A percentile compares a stretch with the other conserved stretches of the same genome.
Evolutionary conservation across 2,888 invertebrate species (phyloP).

Genomic region (Dioctria rufipes): DNA sequence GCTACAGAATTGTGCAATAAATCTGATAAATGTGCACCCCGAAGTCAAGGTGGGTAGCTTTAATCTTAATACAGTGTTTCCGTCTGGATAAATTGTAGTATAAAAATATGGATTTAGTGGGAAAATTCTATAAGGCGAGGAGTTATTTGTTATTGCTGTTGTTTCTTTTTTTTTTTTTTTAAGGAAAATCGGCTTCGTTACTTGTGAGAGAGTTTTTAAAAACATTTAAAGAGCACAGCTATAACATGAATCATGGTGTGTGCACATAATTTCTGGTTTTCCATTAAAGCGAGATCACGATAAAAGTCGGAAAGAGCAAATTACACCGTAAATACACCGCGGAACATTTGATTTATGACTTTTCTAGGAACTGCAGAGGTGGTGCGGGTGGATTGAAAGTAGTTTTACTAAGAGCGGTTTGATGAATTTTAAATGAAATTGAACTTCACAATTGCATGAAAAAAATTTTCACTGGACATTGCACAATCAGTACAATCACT

Average conservation of each 20-base stretch:
- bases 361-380: no score
- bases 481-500: no score
- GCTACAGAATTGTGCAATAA: conserved; percentile 40
- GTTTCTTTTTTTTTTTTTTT: background rate
- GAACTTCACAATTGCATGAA: no score
- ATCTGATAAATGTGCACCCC: conserved; percentile 43
- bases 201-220: background rate
- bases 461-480: no score
- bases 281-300: conserved; percentile 34
- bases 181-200: background rate
- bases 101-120: conserved; percentile 18
- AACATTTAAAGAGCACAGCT: background rate
- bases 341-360: no score
- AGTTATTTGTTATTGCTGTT: background rate
- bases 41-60: conserved; percentile 20
- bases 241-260: conserved; percentile 11
- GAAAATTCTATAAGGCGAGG: background rate
- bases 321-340: no score
- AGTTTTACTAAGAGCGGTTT: no score
- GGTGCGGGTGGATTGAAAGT: no score
- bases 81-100: background rate
- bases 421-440: no score
- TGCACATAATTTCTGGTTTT: conserved; percentile 34
- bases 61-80: conserved; percentile 45
- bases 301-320: background rate